Evolutionary conservation across 2,888 invertebrate genomes (phyloP).

Genomic region (Ypsolopha scabrella): DNA sequence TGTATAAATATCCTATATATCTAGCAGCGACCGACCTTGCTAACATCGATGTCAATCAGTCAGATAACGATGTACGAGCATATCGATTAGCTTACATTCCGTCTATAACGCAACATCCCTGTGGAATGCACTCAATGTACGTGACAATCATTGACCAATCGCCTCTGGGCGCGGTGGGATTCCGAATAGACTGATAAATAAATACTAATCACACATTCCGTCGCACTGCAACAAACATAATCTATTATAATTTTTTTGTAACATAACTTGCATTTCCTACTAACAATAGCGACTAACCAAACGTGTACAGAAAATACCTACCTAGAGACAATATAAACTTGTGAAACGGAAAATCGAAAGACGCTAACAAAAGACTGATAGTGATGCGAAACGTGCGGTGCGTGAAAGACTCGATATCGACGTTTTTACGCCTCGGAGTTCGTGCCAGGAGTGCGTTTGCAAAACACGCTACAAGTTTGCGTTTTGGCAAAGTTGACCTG

Average conservation of each 20-base stretch:
- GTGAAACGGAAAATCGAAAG: slow-evolving; percentile 44
- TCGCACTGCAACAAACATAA: neutral
- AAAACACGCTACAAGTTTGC: slow-evolving; percentile 71
- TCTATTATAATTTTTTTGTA: neutral
- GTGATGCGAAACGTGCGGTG: slow-evolving; percentile 34
- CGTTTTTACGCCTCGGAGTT: slow-evolving; percentile 78
- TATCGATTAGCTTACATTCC: slow-evolving; percentile 20
- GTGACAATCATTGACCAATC: slow-evolving; percentile 1
- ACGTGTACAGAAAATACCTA: neutral
- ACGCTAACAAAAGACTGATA: slow-evolving; percentile 46
- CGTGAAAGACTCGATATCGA: slow-evolving; percentile 29
- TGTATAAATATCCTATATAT: slow-evolving; percentile 7
- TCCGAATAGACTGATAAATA: neutral
- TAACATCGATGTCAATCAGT: slow-evolving; percentile 28
- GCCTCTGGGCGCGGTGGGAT: neutral
- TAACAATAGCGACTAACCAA: neutral
- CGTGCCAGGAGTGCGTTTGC: slow-evolving; percentile 99
- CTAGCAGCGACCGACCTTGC: slow-evolving; percentile 17
- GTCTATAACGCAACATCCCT: neutral
- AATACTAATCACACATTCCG: neutral
- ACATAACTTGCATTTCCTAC: neutral
- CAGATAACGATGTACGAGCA: slow-evolving; percentile 28
- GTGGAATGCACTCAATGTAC: neutral
- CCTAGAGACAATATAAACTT: slow-evolving; percentile 24
- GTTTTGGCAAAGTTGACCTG: slow-evolving; percentile 75